phyloP scores from a whole-genome alignment of 2,797 vertebrate species.

The Sciurus vulgaris region DNA sequence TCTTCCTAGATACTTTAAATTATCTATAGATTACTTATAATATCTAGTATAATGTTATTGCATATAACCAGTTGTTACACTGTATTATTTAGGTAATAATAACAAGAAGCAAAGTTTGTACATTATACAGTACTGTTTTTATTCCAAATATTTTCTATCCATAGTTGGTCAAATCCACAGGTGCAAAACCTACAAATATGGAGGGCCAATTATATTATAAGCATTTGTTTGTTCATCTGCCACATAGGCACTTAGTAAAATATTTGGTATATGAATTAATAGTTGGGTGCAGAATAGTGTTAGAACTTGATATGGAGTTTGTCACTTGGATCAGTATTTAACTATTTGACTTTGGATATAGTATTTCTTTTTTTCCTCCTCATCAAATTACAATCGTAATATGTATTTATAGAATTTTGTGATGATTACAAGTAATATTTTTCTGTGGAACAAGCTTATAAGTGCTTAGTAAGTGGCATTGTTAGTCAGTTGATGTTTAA shows the following conservation, averaged over 20 bases:
- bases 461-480: background rate
- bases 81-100: background rate
- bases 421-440: background rate
- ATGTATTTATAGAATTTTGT: background rate
- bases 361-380: background rate
- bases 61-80: background rate
- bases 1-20: background rate
- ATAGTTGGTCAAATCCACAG: background rate
- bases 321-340: background rate
- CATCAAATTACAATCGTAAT: background rate
- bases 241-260: background rate
- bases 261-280: background rate
- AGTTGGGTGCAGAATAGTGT: background rate
- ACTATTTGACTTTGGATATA: background rate
- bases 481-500: background rate
- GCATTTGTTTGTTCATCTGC: background rate
- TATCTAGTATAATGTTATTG: too few species aligned
- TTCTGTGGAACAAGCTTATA: background rate
- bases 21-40: background rate
- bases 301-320: background rate
- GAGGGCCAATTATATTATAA: background rate
- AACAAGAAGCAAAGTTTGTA: too few species aligned
- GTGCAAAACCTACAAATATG: background rate
- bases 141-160: background rate
- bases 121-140: background rate